Base-by-base conservation (phyloP, 2,113 vertebrate species). In the Stomatorhinus ivindoensis region DNA sequence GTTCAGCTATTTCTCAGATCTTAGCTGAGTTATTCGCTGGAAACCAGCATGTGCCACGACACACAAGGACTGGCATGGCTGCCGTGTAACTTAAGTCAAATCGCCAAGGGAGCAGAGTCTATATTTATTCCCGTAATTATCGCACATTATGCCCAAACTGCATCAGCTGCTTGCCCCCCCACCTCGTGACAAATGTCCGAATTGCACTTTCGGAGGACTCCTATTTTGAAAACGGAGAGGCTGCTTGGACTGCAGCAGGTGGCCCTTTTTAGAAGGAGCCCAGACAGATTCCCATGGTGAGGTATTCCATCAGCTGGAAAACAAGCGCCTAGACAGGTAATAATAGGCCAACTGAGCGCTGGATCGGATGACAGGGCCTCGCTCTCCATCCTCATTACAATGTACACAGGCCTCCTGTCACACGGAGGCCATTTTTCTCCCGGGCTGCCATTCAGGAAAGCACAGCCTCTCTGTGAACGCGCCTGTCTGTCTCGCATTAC, bases 51-150 rank as follows among this genome's bases (percentile, higher is more conserved):
- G 82, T 6, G 21, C 44, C 17, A 42, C 21, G 44, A 47, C 82
- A 24, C n/a, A 47, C 42, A 46, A 84, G 44, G 44, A 84, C 44
- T 24, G 82, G 44, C 24, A 21, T 2, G 39, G 21, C 82, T 47
- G 44, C 82, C 24, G 2, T 47, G 39, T 84, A 84, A 84, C 82
- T 84, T 84, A 84, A 89, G 89, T 94, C 92, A 93, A 93, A 94
- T 94, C 94, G 91, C 94, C 94, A 94, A 93, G 93, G 94, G 93
- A 93, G 90, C 92, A 94, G 93, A 93, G 95, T 92, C 92, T 93
- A 93, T 93, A 95, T 93, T 93, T 90, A 94, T 95, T 96, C 95
- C 94, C 93, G 94, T 94, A 94, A 94, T 96, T 96, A 96, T 94
- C 90, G 91, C 92, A 95, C 95, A 96, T 96, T 96, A 96, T 92